Conservation (phyloP, 2,113 vertebrate species). For the rat (Rattus norvegicus) region GRCr8 NC_086020.1:83475001-83475500, state of each 20-base stretch:
- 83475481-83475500: background rate
- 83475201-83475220: background rate
- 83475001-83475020: background rate
- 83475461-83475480: rapidly evolving
- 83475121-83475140: background rate
- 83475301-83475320: background rate
- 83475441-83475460: background rate
- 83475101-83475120: background rate
- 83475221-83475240: background rate
- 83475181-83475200: background rate
- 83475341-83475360: background rate
- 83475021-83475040: background rate
- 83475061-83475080: background rate
- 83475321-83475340: too few species aligned
- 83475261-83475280: background rate
- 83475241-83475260: background rate
- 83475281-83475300: too few species aligned
- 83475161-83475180: background rate
- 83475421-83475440: background rate
- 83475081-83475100: background rate
- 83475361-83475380: background rate
- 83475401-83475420: background rate
- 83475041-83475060: background rate
- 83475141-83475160: background rate
- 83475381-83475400: background rate